Percentiles rank a stretch among this genome's conserved stretches.
phyloP scores from a whole-genome alignment of 2,888 invertebrate genomes.

The Tipula helvola region DNA sequence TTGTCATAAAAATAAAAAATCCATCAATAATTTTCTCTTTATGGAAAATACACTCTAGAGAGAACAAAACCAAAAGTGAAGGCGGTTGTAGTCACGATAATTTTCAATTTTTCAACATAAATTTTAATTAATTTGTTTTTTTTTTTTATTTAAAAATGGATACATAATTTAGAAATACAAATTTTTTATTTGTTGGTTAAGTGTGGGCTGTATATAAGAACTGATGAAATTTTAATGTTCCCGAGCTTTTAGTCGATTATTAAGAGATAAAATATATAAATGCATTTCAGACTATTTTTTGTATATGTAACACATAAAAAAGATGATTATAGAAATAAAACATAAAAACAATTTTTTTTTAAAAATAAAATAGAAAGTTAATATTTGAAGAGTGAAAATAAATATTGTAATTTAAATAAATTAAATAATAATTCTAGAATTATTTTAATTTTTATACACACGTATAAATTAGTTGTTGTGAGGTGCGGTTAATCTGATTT shows the following conservation, averaged over 20 bases:
- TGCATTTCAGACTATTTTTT: neutral
- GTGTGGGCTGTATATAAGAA: neutral
- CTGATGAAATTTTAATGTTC: neutral
- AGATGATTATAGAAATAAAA: neutral
- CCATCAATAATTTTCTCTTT: neutral
- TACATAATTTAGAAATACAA: neutral
- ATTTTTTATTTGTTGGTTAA: neutral
- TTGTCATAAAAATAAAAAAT: neutral
- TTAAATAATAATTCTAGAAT: neutral
- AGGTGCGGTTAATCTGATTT: neutral
- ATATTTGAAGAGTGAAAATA: neutral
- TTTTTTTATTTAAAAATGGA: neutral
- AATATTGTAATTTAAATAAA: neutral
- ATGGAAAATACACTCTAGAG: neutral
- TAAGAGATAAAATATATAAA: neutral
- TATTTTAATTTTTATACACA: neutral
- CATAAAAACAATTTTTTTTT: neutral
- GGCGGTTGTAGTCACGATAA: neutral
- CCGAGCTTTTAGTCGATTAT: neutral
- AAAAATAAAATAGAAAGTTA: neutral
- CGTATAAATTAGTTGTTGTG: neutral
- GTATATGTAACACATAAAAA: neutral
- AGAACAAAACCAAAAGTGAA: neutral
- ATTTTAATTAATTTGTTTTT: neutral
- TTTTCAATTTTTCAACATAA: neutral